A percentile compares a stretch with the other conserved stretches of the same genome.
Conservation (phyloP, 2,888 invertebrate species). For the Diarsia brunnea region DNA sequence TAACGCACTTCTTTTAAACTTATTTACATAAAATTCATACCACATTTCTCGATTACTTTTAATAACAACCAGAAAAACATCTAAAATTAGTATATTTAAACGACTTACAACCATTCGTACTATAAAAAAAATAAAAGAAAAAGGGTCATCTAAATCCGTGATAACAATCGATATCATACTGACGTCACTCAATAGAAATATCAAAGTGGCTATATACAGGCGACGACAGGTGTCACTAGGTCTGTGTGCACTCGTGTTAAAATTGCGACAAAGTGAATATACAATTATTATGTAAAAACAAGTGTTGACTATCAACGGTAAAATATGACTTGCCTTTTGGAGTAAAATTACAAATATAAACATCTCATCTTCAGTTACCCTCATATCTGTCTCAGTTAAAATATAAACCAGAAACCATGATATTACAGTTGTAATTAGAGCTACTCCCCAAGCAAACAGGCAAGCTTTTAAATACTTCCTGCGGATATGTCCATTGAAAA, state of each 20-base stretch:
- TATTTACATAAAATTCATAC: constrained; percentile 3
- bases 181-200: background rate
- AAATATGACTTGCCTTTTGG: background rate
- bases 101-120: background rate
- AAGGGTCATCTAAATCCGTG: background rate
- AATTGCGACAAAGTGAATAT: constrained; percentile 3
- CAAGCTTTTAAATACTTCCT: constrained; percentile 7
- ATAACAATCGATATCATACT: background rate
- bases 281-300: constrained; percentile 15
- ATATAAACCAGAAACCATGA: background rate
- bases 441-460: constrained; percentile 7
- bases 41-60: constrained; percentile 11
- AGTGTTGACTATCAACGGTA: constrained; percentile 14
- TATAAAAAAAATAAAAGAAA: too few relatives aligned
- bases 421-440: background rate
- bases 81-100: background rate
- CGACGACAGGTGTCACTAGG: background rate
- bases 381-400: too few relatives aligned
- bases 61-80: background rate
- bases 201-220: background rate
- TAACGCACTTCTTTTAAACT: background rate
- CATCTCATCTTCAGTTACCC: too few relatives aligned
- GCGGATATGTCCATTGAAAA: constrained; percentile 2
- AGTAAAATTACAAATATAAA: background rate
- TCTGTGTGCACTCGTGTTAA: background rate